Percentiles rank a stretch among this genome's conserved stretches.
phyloP scores from a whole-genome alignment of 92 coral and sea anemone species.

The Palythoa grandis region DNA sequence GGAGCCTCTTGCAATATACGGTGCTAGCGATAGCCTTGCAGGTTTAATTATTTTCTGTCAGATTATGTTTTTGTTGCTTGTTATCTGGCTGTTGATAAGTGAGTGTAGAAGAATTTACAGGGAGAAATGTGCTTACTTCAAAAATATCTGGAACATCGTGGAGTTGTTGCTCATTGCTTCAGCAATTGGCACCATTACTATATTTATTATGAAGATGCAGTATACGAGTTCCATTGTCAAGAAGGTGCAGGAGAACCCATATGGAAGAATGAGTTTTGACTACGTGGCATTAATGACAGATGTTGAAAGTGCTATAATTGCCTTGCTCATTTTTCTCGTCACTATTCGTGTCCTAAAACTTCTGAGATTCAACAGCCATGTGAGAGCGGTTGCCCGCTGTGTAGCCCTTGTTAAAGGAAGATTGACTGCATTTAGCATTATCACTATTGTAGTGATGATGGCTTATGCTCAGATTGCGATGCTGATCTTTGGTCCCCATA shows the following conservation, averaged over 20 bases:
- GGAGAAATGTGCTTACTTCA: conserved; percentile 60
- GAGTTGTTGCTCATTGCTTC: conserved; percentile 63
- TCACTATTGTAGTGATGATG: conserved; percentile 63
- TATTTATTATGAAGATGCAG: conserved; percentile 65
- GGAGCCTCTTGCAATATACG: conserved; percentile 76
- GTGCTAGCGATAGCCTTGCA: conserved; percentile 51
- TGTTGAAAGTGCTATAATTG: conserved; percentile 69
- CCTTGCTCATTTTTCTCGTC: conserved; percentile 74
- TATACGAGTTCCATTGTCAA: conserved; percentile 61
- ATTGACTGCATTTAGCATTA: conserved; percentile 59
- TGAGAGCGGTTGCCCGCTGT: conserved; percentile 64
- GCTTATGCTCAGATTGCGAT: conserved; percentile 81
- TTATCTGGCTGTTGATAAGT: conserved; percentile 30
- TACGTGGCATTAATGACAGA: conserved; percentile 78
- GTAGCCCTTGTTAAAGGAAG: conserved; percentile 60
- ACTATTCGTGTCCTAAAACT: conserved; percentile 84
- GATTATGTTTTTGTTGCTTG: conserved; percentile 54
- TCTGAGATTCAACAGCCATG: conserved; percentile 76
- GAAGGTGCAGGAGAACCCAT: conserved; percentile 79
- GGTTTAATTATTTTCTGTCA: conserved; percentile 54
- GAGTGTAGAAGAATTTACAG: conserved; percentile 51
- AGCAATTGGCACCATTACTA: conserved; percentile 60
- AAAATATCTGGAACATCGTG: conserved; percentile 77
- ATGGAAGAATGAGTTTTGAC: conserved; percentile 87
- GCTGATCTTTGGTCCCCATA: conserved; percentile 67